phyloP scores from a whole-genome alignment of 2,113 vertebrate genomes.

The Callipepla californica region DNA sequence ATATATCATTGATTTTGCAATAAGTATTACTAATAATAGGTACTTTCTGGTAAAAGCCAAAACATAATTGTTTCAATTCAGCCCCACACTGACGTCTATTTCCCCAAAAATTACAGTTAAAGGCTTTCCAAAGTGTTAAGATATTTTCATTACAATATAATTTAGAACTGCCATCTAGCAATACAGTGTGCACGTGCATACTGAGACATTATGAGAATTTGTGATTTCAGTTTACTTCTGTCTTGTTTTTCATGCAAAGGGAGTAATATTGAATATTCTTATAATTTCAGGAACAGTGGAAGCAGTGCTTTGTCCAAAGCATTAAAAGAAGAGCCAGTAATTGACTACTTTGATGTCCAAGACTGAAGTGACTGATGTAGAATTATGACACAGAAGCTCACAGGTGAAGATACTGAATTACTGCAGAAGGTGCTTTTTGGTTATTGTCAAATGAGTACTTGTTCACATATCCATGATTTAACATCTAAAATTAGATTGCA shows the following conservation, averaged over 20 bases:
- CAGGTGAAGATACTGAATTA: conserved; percentile 28
- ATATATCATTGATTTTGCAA: background rate
- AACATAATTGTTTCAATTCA: background rate
- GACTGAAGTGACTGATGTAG: conserved; percentile 78
- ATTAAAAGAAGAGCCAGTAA: conserved; percentile 87
- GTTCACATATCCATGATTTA: background rate
- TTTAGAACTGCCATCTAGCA: background rate
- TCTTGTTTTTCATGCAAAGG: background rate
- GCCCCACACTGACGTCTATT: background rate
- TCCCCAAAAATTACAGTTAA: background rate
- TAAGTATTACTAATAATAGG: background rate
- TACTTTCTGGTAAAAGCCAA: background rate
- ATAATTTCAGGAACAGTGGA: conserved; percentile 80
- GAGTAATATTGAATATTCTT: conserved; percentile 46
- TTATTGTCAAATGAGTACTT: background rate
- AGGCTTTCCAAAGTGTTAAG: background rate
- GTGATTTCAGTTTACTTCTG: background rate
- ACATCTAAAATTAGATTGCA: background rate
- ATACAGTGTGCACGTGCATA: background rate
- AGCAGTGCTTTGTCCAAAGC: conserved; percentile 82
- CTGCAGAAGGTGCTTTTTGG: background rate
- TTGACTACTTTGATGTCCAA: conserved; percentile 98
- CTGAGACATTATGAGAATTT: background rate
- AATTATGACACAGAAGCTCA: background rate
- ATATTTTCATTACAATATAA: background rate